Evolutionary conservation across 1,140 invertebrate genomes (phyloP).

Genomic region (Bombus picipes): DNA sequence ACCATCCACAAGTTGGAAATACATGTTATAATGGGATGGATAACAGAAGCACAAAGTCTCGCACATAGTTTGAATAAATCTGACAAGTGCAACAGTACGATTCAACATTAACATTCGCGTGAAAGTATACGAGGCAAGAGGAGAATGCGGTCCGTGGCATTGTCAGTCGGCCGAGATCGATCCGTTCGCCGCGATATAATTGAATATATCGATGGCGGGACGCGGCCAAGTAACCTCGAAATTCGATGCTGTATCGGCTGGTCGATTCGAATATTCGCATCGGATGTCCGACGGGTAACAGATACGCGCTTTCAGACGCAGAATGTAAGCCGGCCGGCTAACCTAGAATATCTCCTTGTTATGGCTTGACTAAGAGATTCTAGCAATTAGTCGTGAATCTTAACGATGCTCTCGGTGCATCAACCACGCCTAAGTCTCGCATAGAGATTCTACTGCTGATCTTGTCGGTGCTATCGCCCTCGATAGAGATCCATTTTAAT

Average conservation of each 20-base stretch:
- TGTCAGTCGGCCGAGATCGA: slow-evolving; percentile 21
- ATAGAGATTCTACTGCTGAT: not conserved
- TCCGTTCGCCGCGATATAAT: slow-evolving; percentile 25
- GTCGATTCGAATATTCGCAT: slow-evolving; percentile 1
- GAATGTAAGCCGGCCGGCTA: slow-evolving; percentile 42
- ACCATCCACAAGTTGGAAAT: too few relatives aligned
- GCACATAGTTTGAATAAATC: not conserved
- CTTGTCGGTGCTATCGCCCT: slow-evolving; percentile 19
- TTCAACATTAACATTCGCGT: not conserved
- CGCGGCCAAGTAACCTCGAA: slow-evolving; percentile 31
- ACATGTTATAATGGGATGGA: too few relatives aligned
- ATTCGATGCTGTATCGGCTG: slow-evolving; percentile 25
- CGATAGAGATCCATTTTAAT: slow-evolving; percentile 42
- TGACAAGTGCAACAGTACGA: not conserved
- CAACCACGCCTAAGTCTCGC: slow-evolving; percentile 48
- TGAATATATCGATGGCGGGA: slow-evolving; percentile 19
- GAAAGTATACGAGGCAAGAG: not conserved
- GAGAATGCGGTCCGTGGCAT: not conserved
- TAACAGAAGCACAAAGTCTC: too few relatives aligned
- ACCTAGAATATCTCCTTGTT: slow-evolving; percentile 53
- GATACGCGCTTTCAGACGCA: slow-evolving; percentile 23
- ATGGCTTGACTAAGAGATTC: slow-evolving; percentile 45
- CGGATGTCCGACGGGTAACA: not conserved
- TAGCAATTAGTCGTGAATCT: slow-evolving; percentile 55
- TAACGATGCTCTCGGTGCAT: slow-evolving; percentile 38